Conservation (phyloP, 2,888 invertebrate genomes). For the Gibbula magus region DNA sequence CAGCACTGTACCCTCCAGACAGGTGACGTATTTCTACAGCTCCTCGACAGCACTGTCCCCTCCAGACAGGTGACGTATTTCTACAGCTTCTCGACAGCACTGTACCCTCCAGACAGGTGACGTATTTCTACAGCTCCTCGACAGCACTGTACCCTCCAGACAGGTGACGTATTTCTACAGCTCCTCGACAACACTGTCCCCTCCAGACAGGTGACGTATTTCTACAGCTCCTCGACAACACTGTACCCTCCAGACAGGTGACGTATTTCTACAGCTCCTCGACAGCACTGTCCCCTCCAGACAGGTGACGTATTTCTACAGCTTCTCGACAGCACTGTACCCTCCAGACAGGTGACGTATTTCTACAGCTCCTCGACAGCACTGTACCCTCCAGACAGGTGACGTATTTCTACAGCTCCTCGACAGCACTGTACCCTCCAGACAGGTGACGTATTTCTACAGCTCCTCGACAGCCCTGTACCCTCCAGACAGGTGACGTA, state of each 20-base stretch:
- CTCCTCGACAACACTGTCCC: conserved; percentile 35
- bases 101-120: conserved; percentile 36
- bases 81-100: conserved; percentile 33
- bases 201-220: conserved; percentile 35
- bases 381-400: conserved; percentile 36
- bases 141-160: conserved; percentile 33
- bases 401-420: conserved; percentile 22
- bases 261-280: conserved; percentile 19
- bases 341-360: conserved; percentile 35
- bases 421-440: conserved; percentile 32
- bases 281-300: conserved; percentile 34
- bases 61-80: conserved; percentile 34
- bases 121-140: conserved; percentile 24
- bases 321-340: conserved; percentile 34
- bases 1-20: conserved; percentile 32
- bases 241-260: conserved; percentile 37
- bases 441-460: conserved; percentile 31
- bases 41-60: conserved; percentile 34
- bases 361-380: conserved; percentile 32
- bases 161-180: conserved; percentile 28
- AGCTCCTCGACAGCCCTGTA: conserved; percentile 33
- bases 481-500: conserved; percentile 36
- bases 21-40: conserved; percentile 28
- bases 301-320: conserved; percentile 29
- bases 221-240: conserved; percentile 32